These are phyloP conservation scores for Drosophila barbarae DNA, from an alignment of 2,888 invertebrate species.

Conservation along the genomic window DNA sequence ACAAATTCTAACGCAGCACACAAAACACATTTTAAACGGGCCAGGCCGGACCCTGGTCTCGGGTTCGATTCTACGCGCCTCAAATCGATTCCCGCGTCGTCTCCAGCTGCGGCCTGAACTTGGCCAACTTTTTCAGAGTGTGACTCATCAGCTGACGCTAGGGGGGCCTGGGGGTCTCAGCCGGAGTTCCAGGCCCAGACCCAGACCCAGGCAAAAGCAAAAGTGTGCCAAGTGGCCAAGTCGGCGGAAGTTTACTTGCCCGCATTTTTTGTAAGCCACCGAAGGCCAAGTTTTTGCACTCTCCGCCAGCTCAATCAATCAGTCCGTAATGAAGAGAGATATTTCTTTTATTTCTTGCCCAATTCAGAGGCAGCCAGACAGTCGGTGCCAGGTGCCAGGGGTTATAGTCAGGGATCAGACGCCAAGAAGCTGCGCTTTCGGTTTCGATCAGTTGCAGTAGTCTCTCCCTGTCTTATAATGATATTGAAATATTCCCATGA, in stretches of 20 bases:
- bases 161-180: slow-evolving; percentile 3
- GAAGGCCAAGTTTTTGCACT: slow-evolving; percentile 65
- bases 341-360: slow-evolving; percentile 19
- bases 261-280: slow-evolving; percentile 61
- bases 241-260: slow-evolving; percentile 69
- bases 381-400: slow-evolving; percentile 9
- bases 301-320: slow-evolving; percentile 65
- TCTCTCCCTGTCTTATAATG: slow-evolving; percentile 29
- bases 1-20: slow-evolving; percentile 69
- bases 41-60: slow-evolving; percentile 5
- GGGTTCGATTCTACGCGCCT: slow-evolving; percentile 8
- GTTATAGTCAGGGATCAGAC: slow-evolving; percentile 31
- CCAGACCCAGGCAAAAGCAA: slow-evolving; percentile 47
- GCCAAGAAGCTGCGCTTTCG: slow-evolving; percentile 23
- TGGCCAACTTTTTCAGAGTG: slow-evolving; percentile 59
- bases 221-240: slow-evolving; percentile 67
- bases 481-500: slow-evolving; percentile 38
- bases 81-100: slow-evolving; percentile 26
- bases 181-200: slow-evolving; percentile 14
- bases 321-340: slow-evolving; percentile 54
- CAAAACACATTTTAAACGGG: slow-evolving; percentile 31
- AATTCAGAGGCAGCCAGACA: slow-evolving; percentile 27
- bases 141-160: slow-evolving; percentile 29
- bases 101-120: slow-evolving; percentile 70
- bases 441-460: slow-evolving; percentile 42